Base-by-base conservation (phyloP, 2,888 invertebrate species). In the Melanostoma mellinum region DNA sequence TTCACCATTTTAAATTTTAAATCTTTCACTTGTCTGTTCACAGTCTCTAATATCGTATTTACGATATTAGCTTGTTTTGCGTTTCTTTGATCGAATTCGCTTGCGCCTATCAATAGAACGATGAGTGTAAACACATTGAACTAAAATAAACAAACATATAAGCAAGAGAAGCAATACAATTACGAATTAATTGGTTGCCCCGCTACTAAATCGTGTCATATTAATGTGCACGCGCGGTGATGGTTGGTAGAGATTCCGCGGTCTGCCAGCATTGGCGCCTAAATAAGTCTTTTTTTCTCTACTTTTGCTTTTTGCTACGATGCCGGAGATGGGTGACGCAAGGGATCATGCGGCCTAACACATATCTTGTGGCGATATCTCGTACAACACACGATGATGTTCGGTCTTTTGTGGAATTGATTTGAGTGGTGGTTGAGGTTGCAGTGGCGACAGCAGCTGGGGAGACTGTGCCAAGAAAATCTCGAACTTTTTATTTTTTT, bases 141-240 rank as follows among this genome's bases (percentile, higher is more conserved):
- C 32, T 5, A 48, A 32, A 69, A 52, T 46, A 55, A 75, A 65
- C 55, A 76, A 58, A 71, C 20, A 20, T 20, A 20, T 20, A 20
- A 20, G 20, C 20, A 33, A 48, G 76, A 35, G 52, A 52, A 50
- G 65, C 48, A 50, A 69, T 40, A 36, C 55, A 74, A 74, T 69
- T 36, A 55, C 36, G 32, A 76, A 81, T 76, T 76, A 72, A 77
- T 77, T 68, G 68, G 9, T 9, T 60, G 67, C 48, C 60, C 68
- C 50, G 50, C 38, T 44, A 44, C n/a, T 35, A 9, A 32, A 6
- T 8, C 9, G 9, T 67, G 42, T 68, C 67, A 55, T 30, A 44
- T 44, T 44, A 4, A 44, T 44, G 36, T 67, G 53, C 42, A 20
- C 48, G 38, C 65, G 42, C 42, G 8, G 53, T 38, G 10, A 20